These are phyloP conservation scores for Habropoda laboriosa DNA, from an alignment of 1,140 invertebrate species.

Conservation along the genomic window DNA sequence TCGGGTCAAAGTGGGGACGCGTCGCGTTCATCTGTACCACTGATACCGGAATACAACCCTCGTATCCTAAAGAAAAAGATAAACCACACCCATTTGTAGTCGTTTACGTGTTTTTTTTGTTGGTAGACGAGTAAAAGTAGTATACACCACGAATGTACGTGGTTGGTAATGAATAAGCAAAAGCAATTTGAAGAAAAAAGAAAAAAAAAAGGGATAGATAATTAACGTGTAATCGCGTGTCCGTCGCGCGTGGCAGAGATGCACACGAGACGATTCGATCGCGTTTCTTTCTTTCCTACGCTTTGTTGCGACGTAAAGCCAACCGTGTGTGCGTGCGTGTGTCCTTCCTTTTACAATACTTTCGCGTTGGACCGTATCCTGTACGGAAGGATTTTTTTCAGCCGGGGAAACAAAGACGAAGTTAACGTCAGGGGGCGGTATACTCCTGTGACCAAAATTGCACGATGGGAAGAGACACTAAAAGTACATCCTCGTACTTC, in stretches of 20 bases:
- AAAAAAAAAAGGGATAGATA: not conserved
- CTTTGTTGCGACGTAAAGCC: conserved; percentile 23
- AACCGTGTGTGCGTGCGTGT: conserved; percentile 12
- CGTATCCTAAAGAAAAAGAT: conserved; percentile 65
- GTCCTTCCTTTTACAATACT: not conserved
- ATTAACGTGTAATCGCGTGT: not conserved
- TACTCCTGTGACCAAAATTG: no score
- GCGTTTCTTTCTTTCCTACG: not conserved
- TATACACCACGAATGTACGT: not conserved
- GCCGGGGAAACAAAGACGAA: no score
- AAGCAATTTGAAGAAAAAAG: not conserved
- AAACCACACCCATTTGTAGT: conserved; percentile 77
- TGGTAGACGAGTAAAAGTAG: conserved; percentile 19
- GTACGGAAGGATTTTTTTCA: no score
- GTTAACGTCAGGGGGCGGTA: no score
- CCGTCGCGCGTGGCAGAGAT: not conserved
- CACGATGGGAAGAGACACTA: no score
- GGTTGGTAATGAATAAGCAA: conserved; percentile 4
- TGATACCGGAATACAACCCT: conserved; percentile 46
- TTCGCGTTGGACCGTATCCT: no score
- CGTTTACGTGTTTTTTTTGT: conserved; percentile 76
- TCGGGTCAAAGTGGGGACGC: conserved; percentile 25
- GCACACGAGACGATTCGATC: not conserved
- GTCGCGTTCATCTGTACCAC: conserved; percentile 34
- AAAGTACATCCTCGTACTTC: no score